Percentiles rank a stretch among this genome's conserved stretches.
Conservation (phyloP, 2,888 invertebrate species). For the Protonemura montana region DNA sequence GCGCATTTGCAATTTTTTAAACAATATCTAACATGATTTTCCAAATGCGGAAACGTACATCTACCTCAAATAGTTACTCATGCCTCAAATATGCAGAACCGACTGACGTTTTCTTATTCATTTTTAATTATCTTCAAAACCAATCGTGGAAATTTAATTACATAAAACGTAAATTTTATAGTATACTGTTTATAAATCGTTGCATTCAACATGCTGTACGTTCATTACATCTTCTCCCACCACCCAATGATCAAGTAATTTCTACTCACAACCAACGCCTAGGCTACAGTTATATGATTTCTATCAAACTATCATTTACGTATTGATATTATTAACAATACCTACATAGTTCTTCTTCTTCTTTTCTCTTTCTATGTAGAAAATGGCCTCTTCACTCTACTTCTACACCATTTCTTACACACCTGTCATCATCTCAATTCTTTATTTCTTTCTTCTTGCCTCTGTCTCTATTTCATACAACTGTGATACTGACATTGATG, state of each 20-base stretch:
- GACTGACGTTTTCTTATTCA: background rate
- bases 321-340: background rate
- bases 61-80: background rate
- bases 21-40: background rate
- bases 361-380: background rate
- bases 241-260: background rate
- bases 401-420: background rate
- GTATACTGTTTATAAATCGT: background rate
- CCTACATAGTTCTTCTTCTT: background rate
- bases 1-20: background rate
- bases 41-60: background rate
- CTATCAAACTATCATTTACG: background rate
- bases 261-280: background rate
- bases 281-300: background rate
- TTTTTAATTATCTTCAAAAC: background rate
- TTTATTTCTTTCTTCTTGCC: constrained; percentile 3
- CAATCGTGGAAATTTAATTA: background rate
- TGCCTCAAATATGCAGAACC: background rate
- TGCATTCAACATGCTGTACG: background rate
- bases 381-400: background rate
- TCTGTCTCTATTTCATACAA: constrained; percentile 8
- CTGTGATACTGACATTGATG: background rate
- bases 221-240: background rate
- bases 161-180: background rate
- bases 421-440: constrained; percentile 1